A percentile compares a stretch with the other conserved stretches of the same genome.
These are phyloP conservation scores for Eira barbara DNA, from an alignment of 2,113 vertebrate genomes.

Conservation along the genomic window DNA sequence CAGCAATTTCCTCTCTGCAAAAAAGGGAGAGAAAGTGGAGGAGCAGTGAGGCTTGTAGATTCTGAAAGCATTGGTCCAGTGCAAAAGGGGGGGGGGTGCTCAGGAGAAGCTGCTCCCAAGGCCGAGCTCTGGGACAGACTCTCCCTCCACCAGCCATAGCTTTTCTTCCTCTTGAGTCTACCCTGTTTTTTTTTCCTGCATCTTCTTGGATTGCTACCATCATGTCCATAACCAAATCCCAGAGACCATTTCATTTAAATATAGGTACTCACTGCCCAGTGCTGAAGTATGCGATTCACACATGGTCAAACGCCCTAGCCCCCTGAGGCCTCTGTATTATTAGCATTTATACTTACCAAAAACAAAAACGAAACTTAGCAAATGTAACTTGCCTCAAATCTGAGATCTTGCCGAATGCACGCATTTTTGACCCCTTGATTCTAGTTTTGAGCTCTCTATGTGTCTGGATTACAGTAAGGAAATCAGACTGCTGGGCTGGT, in stretches of 20 bases:
- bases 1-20: background rate
- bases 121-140: accelerated
- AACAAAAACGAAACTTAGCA: background rate
- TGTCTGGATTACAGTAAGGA: background rate
- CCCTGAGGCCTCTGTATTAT: background rate
- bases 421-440: accelerated
- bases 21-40: too few species aligned
- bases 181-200: background rate
- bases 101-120: too few species aligned
- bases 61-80: accelerated
- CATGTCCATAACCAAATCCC: background rate
- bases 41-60: background rate
- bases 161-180: too few species aligned
- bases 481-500: accelerated
- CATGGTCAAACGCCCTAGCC: accelerated
- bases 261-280: background rate
- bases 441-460: accelerated
- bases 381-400: too few species aligned
- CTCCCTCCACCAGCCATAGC: accelerated
- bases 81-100: accelerated
- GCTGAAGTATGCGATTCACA: accelerated
- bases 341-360: background rate
- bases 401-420: accelerated
- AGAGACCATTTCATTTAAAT: background rate
- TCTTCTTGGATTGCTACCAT: too few species aligned